Percentiles rank a stretch among this genome's conserved stretches.
Evolutionary conservation across 1,140 invertebrate genomes (phyloP).

Genomic region (Neodiprion fabricii): DNA sequence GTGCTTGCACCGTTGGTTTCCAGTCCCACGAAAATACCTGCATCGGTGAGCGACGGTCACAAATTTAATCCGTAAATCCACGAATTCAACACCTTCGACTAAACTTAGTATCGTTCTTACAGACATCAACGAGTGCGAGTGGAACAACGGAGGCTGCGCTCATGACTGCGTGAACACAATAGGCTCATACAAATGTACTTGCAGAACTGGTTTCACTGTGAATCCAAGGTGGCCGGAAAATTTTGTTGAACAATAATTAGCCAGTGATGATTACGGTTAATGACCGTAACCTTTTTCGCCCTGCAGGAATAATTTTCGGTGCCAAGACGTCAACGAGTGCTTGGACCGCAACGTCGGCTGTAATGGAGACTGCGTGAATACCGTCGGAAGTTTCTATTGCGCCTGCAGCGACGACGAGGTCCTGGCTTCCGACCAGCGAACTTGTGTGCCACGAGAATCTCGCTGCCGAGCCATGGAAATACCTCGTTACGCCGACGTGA

Average conservation of each 20-base stretch:
- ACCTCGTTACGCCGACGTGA: slow-evolving; percentile 48
- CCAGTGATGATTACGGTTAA: neutral
- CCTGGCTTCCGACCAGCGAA: slow-evolving; percentile 61
- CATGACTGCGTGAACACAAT: slow-evolving; percentile 56
- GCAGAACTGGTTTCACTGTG: slow-evolving; percentile 46
- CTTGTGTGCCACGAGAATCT: slow-evolving; percentile 54
- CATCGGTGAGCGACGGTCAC: slow-evolving; percentile 50
- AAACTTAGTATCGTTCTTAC: neutral
- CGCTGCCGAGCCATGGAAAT: slow-evolving; percentile 48
- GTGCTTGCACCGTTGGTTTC: slow-evolving; percentile 69
- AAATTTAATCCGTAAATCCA: slow-evolving; percentile 1
- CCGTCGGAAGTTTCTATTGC: slow-evolving; percentile 62
- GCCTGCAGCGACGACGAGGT: slow-evolving; percentile 55
- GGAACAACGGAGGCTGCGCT: slow-evolving; percentile 57
- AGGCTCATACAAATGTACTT: slow-evolving; percentile 56
- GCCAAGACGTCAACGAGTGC: slow-evolving; percentile 54
- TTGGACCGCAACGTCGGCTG: slow-evolving; percentile 55
- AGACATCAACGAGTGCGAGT: slow-evolving; percentile 72
- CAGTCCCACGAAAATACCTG: slow-evolving; percentile 56
- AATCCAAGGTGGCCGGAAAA: slow-evolving; percentile 40
- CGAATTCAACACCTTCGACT: neutral
- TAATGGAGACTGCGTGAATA: slow-evolving; percentile 62
- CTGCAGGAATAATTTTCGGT: slow-evolving; percentile 44
- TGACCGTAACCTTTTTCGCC: slow-evolving; percentile 7
- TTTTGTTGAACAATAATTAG: slow-evolving; percentile 17